A percentile compares a stretch with the other conserved stretches of the same genome.
These are phyloP conservation scores for Potamarius usumacintae DNA, from an alignment of 2,113 vertebrate species.

Conservation along the genomic window DNA sequence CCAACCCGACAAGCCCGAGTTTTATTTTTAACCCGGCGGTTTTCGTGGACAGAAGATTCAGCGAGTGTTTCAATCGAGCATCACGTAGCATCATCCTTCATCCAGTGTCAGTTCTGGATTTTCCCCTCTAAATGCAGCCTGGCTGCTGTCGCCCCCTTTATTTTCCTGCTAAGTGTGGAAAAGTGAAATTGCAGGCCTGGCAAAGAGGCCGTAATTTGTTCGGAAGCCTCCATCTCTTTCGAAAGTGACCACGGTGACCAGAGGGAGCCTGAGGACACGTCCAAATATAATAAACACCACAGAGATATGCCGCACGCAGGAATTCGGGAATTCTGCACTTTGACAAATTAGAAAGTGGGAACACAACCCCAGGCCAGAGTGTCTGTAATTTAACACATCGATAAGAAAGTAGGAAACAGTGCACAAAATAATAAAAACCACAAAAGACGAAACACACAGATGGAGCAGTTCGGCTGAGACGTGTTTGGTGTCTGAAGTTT, in stretches of 20 bases:
- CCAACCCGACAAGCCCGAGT: neutral
- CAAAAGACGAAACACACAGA: neutral
- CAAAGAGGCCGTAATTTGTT: conserved; percentile 49
- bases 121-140: conserved; percentile 48
- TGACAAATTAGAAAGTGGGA: conserved; percentile 22
- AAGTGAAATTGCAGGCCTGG: conserved; percentile 47
- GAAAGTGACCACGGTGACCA: conserved; percentile 43
- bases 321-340: conserved; percentile 20
- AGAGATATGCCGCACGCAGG: conserved; percentile 37
- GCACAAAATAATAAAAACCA: neutral
- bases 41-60: conserved; percentile 28
- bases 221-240: conserved; percentile 36
- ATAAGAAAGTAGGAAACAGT: neutral
- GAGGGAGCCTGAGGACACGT: conserved; percentile 41
- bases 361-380: neutral
- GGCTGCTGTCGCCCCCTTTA: conserved; percentile 26
- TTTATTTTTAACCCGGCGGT: conserved; percentile 41
- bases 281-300: conserved; percentile 53
- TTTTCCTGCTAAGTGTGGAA: conserved; percentile 45
- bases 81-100: conserved; percentile 38
- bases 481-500: neutral
- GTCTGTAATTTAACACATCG: neutral
- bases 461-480: neutral
- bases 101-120: conserved; percentile 45
- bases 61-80: conserved; percentile 37